Evolutionary conservation across 2,888 invertebrate genomes (phyloP), one percentile per base, ranked within the genome.

Genomic region (Thyatira batis): DNA sequence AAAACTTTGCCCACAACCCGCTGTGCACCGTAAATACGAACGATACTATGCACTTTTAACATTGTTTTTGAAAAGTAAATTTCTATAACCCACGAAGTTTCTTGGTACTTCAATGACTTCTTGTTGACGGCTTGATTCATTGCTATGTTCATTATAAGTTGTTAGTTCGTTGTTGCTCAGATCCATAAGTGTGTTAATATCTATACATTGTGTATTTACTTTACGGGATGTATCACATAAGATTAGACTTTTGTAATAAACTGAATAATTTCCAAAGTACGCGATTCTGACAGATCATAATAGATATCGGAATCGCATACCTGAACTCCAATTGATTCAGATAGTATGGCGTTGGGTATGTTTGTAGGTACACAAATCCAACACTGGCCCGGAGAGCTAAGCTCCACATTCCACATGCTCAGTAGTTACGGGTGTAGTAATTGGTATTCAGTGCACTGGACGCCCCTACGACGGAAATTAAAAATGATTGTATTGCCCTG

Each of bases 381-480:
- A 73, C 78, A 73, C 78, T 75, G 73, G 74, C 70, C 71, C 70
- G 61, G 60, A 65, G 63, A 66, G 65, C 66, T 67, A 69, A 71
- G 63, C 61, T 67, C 66, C 71, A 67, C 84, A 87, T 85, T 86
- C 84, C 84, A 77, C 73, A 77, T 80, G 81, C 70, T 82, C 81
- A 80, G 80, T 79, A 78, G 82, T 82, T 78, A 83, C 76, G 68
- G 66, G 69, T 71, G 66, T 66, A 76, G 82, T 89, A 86, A 89
- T 89, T 86, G 88, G 86, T 87, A 89, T 90, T 86, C 86, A 87
- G 80, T 85, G 83, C 80, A 77, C 62, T 76, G 82, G 72, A 73
- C 80, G 75, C 72, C 74, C 71, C 70, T 77, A 69, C 72, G 68
- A 65, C 78, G 80, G 84, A 87, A 87, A 88, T 88, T 84, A 85